Evolutionary conservation across 2,113 vertebrate genomes (phyloP), one percentile per base, ranked within the genome.

Genomic region (Egretta garzetta): DNA sequence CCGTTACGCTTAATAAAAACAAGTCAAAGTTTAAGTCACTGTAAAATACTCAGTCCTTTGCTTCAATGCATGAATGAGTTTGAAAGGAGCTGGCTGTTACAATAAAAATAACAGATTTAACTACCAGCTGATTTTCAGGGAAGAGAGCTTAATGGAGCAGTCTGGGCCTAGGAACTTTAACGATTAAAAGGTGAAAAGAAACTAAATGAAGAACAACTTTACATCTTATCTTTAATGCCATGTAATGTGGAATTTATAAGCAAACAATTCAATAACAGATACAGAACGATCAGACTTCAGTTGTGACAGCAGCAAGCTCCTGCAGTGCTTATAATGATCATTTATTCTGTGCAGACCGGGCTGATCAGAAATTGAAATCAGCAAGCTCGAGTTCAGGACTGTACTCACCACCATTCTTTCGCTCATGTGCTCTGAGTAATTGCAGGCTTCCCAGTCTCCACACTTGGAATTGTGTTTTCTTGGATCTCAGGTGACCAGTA

Each of bases 281-380:
- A 73, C 15, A 76, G 75, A 94, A 86, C 49, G 49, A 93, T 83
- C 90, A 92, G 88, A 86, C 63, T 92, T 93, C 52, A 90, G 79
- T 88, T 27, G 1, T 80, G 90, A 75, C 26, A 56, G 71, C 62
- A 84, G 62, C 35, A 68, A 80, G 53, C 72, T 92, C 88, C 75
- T 71, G 52, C 39, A 55, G 67, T 70, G 88, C 59, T 88, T 64
- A 20, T 80, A 93, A 90, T 89, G 70, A 71, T 59, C 20, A 73
- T 77, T 71, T 73, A 43, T 74, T 60, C 86, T 66, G 53, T 26
- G n/a, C 41, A 71, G 79, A 37, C 20, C 39, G n/a, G 26, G 49
- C 80, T 95, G 76, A 89, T 67, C 55, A 93, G 88, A 93, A 91
- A 70, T 64, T 60, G 66, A 82, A 80, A 82, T 66, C 72, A 71